Conservation (phyloP, 2,888 invertebrate genomes). For the Aleiodes leptofemur region DNA sequence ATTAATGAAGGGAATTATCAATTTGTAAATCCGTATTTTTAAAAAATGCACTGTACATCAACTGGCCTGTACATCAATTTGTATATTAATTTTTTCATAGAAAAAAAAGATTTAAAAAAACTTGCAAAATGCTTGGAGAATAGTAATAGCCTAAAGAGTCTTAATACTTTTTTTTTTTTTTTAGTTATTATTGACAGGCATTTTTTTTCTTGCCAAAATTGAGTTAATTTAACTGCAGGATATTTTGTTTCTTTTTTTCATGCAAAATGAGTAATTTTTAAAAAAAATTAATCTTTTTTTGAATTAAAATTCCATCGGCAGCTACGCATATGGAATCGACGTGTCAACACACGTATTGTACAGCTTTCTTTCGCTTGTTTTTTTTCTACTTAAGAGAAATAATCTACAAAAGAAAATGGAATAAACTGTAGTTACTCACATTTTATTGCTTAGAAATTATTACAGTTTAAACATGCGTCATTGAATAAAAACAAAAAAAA, state of each 20-base stretch:
- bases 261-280: conserved; percentile 27
- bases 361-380: conserved; percentile 57
- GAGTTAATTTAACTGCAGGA: conserved; percentile 28
- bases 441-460: conserved; percentile 65
- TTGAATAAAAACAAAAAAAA: conserved; percentile 45
- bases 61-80: conserved; percentile 39
- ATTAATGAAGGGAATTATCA: conserved; percentile 17
- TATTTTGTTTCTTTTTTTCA: conserved; percentile 21
- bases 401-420: conserved; percentile 8
- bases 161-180: conserved; percentile 31
- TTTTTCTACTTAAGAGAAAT: conserved; percentile 8
- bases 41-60: conserved; percentile 35
- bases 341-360: conserved; percentile 63
- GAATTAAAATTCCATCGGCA: conserved; percentile 60
- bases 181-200: conserved; percentile 15
- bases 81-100: conserved; percentile 15
- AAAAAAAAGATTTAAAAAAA: not conserved
- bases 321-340: conserved; percentile 61
- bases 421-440: conserved; percentile 64
- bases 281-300: conserved; percentile 5
- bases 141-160: conserved; percentile 43
- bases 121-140: conserved; percentile 27
- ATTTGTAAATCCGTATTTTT: conserved; percentile 27
- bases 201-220: conserved; percentile 33
- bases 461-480: conserved; percentile 66